Conservation (phyloP, 2,888 invertebrate genomes). For the Drosophila prostipennis region DNA sequence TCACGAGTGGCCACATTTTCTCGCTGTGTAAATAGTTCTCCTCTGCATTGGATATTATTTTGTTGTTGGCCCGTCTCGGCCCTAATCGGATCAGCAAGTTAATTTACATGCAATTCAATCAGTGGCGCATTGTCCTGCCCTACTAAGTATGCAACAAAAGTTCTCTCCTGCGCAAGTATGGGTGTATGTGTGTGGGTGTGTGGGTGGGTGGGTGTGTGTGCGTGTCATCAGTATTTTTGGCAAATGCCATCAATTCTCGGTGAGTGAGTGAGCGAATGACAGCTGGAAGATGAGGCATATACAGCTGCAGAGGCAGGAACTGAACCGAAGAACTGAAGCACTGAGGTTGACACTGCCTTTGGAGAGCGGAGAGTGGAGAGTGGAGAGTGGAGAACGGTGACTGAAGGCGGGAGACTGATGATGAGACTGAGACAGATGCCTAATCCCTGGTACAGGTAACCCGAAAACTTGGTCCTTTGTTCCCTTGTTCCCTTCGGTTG, state of each 20-base stretch:
- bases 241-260: constrained; percentile 45
- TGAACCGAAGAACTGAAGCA: background rate
- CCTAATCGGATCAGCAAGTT: constrained; percentile 77
- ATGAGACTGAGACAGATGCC: constrained; percentile 33
- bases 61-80: constrained; percentile 44
- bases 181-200: constrained; percentile 8
- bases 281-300: constrained; percentile 37
- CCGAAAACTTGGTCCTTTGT: constrained; percentile 24
- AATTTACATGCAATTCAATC: constrained; percentile 77
- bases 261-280: constrained; percentile 35
- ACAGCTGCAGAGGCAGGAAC: background rate
- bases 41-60: constrained; percentile 37
- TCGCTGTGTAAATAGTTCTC: constrained; percentile 29
- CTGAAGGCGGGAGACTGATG: constrained; percentile 5
- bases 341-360: background rate
- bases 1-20: background rate
- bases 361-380: background rate
- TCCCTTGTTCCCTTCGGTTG: constrained; percentile 6
- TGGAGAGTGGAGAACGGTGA: background rate
- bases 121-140: constrained; percentile 60
- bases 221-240: constrained; percentile 47
- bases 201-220: constrained; percentile 6
- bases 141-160: constrained; percentile 49
- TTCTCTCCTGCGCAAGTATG: constrained; percentile 1
- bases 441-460: constrained; percentile 37